A percentile compares a stretch with the other conserved stretches of the same genome.
Conservation (phyloP, 2,888 invertebrate species). For the Trachelus tabidus region DNA sequence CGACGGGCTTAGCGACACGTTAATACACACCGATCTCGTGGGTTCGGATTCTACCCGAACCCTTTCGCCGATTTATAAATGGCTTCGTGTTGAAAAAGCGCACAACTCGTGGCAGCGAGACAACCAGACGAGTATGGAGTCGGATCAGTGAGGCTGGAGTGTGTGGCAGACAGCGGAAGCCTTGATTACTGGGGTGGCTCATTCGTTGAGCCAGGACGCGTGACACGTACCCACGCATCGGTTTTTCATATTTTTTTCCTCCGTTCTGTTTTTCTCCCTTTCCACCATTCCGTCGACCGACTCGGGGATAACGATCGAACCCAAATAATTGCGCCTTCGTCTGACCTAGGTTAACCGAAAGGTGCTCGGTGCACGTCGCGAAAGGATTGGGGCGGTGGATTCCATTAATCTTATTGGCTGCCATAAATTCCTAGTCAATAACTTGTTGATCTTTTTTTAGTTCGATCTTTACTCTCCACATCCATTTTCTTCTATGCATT, state of each 20-base stretch:
- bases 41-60: background rate
- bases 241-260: background rate
- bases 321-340: background rate
- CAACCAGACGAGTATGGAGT: background rate
- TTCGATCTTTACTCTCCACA: background rate
- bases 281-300: background rate
- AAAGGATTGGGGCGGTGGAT: background rate
- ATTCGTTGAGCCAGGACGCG: background rate
- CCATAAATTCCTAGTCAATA: background rate
- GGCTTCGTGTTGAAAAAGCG: background rate
- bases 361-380: background rate
- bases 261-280: background rate
- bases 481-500: background rate
- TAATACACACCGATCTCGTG: conserved; percentile 46
- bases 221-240: background rate
- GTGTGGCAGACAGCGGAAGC: background rate
- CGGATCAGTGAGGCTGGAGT: background rate
- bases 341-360: background rate
- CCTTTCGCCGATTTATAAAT: background rate
- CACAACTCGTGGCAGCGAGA: background rate
- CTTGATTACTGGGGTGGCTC: background rate
- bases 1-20: conserved; percentile 56
- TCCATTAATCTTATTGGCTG: background rate
- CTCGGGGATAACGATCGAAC: background rate
- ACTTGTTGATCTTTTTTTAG: background rate